Evolutionary conservation across 2,888 invertebrate species (phyloP), one percentile per base, ranked within the genome.

Genomic region (Xanthostigma xanthostigma): DNA sequence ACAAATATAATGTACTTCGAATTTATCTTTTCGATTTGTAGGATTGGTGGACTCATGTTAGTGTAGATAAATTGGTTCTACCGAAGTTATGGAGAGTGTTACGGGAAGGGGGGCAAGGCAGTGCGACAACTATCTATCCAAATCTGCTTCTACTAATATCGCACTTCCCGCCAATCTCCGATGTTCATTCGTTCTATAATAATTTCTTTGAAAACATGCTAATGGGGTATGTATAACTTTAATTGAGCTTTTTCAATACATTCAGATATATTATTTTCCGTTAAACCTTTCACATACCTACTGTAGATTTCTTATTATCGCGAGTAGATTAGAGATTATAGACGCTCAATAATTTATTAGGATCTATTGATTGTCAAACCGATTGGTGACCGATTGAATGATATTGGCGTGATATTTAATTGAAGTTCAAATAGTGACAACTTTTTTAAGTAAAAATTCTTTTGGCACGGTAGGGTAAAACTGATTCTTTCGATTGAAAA

Each of bases 111-210:
- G 90, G 86, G 0, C 77, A 83, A 68, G 86, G 86, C 33, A 85
- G 82, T 64, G 87, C 89, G 9, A 67, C 72, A 46, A 71, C 77
- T 8, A 74, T 91, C 55, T 81, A 79, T 51, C 84, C 84, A 14
- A 79, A 83, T 64, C 64, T 93, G 49, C 67, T 90, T 48, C 88
- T 89, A 9, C 71, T 93, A 51, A 61, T 93, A 44, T 83, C 85
- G 4, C 73, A 78, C 57, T 67, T 88, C 55, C 81, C 83, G 8
- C 64, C 67, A 13, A 68, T 73, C 27, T 57, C 72, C 47, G 63
- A 71, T 44, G 67, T 70, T 27, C 65, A 66, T 34, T 66, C 71
- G 13, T 80, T 87, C 56, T 81, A 80, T 56, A 62, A 64, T 9
- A 70, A 73, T 44, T 82, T 89, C 60, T 85, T 91, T 61, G 70